phyloP scores from a whole-genome alignment of 1,140 invertebrate genomes.

The Heliothis subflexa region DNA sequence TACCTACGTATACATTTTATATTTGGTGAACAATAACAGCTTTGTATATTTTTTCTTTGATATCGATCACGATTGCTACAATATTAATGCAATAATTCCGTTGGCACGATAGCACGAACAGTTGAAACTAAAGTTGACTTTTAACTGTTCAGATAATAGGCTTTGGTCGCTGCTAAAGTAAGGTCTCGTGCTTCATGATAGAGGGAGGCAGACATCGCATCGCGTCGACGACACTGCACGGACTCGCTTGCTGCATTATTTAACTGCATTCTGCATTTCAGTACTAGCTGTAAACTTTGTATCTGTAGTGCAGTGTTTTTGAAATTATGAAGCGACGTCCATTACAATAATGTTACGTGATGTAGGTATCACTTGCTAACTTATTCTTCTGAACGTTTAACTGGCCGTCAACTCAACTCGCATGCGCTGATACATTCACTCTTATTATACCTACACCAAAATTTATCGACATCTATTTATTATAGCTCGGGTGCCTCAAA shows the following conservation, averaged over 20 bases:
- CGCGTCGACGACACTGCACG: conserved; percentile 24
- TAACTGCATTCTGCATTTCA: conserved; percentile 46
- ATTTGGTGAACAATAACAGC: conserved; percentile 18
- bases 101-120: conserved; percentile 22
- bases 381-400: conserved; percentile 6
- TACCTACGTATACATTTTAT: conserved; percentile 21
- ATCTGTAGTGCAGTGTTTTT: conserved; percentile 18
- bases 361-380: conserved; percentile 6
- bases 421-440: neutral
- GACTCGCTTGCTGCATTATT: conserved; percentile 42
- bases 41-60: conserved; percentile 25
- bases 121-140: conserved; percentile 17
- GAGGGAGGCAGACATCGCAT: conserved; percentile 20
- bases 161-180: conserved; percentile 12
- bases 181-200: conserved; percentile 40
- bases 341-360: conserved; percentile 5
- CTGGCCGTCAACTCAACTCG: neutral
- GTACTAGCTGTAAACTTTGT: conserved; percentile 16
- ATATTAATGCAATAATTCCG: conserved; percentile 37
- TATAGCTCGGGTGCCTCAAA: conserved; percentile 18
- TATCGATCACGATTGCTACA: conserved; percentile 21
- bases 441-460: conserved; percentile 6
- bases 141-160: conserved; percentile 17
- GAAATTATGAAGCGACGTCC: conserved; percentile 22
- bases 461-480: conserved; percentile 36